These are phyloP conservation scores for Meteorus cinctellus DNA, from an alignment of 2,888 invertebrate genomes.

Conservation along the genomic window DNA sequence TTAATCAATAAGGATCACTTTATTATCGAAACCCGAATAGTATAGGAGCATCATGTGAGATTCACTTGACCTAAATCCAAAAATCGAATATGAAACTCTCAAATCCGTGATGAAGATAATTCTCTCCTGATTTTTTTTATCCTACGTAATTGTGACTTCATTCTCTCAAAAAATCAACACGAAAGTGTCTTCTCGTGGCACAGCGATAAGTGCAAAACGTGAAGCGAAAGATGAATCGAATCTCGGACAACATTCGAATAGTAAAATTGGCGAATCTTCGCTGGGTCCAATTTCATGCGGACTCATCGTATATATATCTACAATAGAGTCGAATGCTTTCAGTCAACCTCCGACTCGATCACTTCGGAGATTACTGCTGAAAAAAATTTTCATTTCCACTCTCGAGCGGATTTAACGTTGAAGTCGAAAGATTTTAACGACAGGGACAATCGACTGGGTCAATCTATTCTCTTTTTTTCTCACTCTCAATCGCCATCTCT, in stretches of 20 bases:
- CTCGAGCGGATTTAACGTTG: conserved; percentile 14
- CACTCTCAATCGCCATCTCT: background rate
- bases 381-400: conserved; percentile 24
- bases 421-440: conserved; percentile 24
- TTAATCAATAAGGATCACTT: too few relatives aligned
- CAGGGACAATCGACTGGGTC: conserved; percentile 33
- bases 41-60: too few relatives aligned
- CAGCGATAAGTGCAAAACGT: conserved; percentile 11
- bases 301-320: conserved; percentile 27
- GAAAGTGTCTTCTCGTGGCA: conserved; percentile 59
- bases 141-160: conserved; percentile 45
- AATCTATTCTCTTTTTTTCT: conserved; percentile 13
- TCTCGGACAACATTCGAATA: conserved; percentile 14
- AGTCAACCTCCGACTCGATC: conserved; percentile 38
- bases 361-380: conserved; percentile 32
- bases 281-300: conserved; percentile 19
- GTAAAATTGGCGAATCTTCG: conserved; percentile 34
- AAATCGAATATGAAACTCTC: too few relatives aligned
- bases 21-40: too few relatives aligned
- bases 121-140: background rate
- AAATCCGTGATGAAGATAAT: too few relatives aligned
- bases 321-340: conserved; percentile 24
- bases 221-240: background rate
- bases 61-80: too few relatives aligned
- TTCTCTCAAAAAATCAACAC: conserved; percentile 65